Conservation (phyloP, 2,113 vertebrate genomes). For the Nothocercus julius region DNA sequence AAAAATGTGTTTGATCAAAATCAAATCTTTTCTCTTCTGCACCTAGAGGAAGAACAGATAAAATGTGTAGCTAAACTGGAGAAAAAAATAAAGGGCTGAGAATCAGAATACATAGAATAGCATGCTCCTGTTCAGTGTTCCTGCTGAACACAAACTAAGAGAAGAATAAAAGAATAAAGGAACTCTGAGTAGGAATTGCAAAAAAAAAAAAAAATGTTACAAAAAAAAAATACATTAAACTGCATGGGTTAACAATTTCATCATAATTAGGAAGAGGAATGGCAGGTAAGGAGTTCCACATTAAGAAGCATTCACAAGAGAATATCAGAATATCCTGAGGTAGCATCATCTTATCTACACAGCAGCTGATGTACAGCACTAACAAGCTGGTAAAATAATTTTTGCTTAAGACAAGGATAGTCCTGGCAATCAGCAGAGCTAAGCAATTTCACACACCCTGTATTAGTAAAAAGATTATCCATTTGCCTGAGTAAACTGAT, state of each 20-base stretch:
- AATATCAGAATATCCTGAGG: conserved; percentile 6
- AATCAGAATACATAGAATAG: not conserved
- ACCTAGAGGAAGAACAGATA: not conserved
- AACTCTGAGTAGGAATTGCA: not conserved
- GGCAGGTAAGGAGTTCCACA: not conserved
- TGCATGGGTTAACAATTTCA: conserved; percentile 7
- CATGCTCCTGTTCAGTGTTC: fast-evolving
- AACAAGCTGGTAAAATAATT: conserved; percentile 21
- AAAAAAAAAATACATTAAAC: not conserved
- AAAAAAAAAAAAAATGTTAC: not conserved
- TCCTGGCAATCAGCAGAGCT: not conserved
- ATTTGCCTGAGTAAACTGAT: not conserved
- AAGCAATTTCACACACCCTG: not conserved
- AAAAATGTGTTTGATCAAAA: not conserved
- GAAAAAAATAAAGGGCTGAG: fast-evolving
- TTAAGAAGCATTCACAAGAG: not conserved
- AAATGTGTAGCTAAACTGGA: not conserved
- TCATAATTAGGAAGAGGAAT: conserved; percentile 11
- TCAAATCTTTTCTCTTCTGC: not conserved
- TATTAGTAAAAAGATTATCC: not conserved
- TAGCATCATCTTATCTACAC: not conserved
- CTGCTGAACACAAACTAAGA: not conserved
- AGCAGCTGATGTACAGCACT: not conserved
- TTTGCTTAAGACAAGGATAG: conserved; percentile 1
- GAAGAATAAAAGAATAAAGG: not conserved